Conservation (phyloP, 2,888 invertebrate species). For the Metacarcinus magister region DNA sequence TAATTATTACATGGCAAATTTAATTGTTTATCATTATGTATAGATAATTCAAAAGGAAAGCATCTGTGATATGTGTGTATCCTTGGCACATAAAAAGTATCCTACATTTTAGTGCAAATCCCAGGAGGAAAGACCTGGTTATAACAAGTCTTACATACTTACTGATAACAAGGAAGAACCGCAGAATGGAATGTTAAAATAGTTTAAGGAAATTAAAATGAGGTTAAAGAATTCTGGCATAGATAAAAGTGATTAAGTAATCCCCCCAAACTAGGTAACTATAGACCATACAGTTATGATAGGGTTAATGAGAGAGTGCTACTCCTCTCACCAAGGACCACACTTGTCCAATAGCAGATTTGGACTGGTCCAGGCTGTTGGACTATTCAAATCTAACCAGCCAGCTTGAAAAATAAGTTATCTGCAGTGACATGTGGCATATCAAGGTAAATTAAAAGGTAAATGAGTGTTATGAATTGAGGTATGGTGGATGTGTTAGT, state of each 20-base stretch:
- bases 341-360: background rate
- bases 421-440: background rate
- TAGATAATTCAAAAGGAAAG: background rate
- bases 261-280: too few species aligned
- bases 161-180: background rate
- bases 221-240: background rate
- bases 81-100: background rate
- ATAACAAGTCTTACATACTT: background rate
- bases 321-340: too few species aligned
- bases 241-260: too few species aligned
- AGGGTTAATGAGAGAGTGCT: too few species aligned
- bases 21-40: background rate
- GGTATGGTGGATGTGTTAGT: background rate
- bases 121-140: background rate
- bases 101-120: background rate
- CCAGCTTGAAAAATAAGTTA: background rate
- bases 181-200: background rate
- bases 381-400: background rate
- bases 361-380: background rate
- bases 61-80: background rate
- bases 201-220: background rate
- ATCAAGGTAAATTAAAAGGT: background rate
- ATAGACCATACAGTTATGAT: too few species aligned
- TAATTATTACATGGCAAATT: background rate
- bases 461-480: background rate